A percentile compares a stretch with the other conserved stretches of the same genome.
phyloP scores from a whole-genome alignment of 2,797 vertebrate species.

The Heliangelus exortis region DNA sequence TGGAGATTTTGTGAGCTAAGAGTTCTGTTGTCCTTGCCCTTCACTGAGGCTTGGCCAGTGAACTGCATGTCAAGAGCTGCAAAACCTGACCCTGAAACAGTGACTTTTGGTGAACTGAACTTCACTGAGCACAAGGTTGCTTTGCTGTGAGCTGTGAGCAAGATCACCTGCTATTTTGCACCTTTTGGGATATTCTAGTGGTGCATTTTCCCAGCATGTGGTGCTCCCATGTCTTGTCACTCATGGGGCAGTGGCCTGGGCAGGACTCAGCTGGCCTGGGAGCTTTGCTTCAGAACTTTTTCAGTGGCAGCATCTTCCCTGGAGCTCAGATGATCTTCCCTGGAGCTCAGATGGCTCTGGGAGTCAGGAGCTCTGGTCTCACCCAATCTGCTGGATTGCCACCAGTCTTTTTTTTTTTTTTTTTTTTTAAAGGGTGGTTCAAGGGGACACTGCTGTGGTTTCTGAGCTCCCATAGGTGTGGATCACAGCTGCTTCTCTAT shows the following conservation, averaged over 20 bases:
- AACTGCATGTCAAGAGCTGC: neutral
- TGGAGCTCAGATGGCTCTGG: neutral
- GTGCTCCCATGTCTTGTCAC: neutral
- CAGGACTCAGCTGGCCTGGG: neutral
- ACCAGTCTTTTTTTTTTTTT: no score
- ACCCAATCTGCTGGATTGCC: neutral
- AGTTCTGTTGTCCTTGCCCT: neutral
- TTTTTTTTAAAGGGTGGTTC: no score
- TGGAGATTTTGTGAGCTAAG: neutral
- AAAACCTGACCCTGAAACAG: neutral
- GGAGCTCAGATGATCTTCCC: neutral
- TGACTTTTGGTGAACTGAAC: neutral
- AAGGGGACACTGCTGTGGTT: accelerated
- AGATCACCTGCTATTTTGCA: neutral
- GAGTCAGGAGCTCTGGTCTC: neutral
- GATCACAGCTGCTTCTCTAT: neutral
- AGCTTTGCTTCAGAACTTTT: neutral
- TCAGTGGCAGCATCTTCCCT: neutral
- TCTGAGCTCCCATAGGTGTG: neutral
- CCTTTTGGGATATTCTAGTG: neutral
- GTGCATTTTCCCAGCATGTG: accelerated
- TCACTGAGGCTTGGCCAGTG: accelerated
- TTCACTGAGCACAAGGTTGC: neutral
- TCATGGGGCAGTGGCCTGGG: accelerated
- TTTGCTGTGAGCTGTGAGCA: neutral